Evolutionary conservation across 2,888 invertebrate species (phyloP).

Genomic region (Myopa tessellatipennis): DNA sequence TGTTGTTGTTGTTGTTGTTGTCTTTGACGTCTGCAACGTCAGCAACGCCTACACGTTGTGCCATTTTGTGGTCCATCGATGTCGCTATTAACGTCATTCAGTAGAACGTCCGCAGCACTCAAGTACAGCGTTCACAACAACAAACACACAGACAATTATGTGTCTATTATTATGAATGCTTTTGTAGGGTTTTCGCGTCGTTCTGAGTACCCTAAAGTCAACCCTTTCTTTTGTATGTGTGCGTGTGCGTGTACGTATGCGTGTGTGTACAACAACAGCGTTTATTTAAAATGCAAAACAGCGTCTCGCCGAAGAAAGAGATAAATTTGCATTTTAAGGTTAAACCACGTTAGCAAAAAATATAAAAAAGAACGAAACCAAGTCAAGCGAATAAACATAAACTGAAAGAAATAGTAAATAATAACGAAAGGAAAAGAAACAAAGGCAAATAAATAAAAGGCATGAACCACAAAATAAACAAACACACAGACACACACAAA

Average conservation of each 20-base stretch:
- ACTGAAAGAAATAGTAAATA: not conserved
- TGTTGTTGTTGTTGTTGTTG: conserved; percentile 11
- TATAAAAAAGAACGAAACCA: no score
- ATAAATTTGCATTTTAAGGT: conserved; percentile 39
- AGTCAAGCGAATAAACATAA: not conserved
- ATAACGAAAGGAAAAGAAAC: not conserved
- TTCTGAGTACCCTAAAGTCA: not conserved
- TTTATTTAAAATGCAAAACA: conserved; percentile 34
- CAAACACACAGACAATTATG: not conserved
- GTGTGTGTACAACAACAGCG: conserved; percentile 1
- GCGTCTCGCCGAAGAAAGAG: conserved; percentile 22
- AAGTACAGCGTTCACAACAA: not conserved
- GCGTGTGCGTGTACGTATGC: not conserved
- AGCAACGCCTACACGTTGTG: conserved; percentile 27
- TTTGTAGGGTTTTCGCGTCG: not conserved
- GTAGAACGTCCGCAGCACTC: not conserved
- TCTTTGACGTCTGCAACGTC: not conserved
- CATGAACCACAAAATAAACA: not conserved
- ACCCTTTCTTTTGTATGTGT: not conserved
- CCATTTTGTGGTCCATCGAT: conserved; percentile 1
- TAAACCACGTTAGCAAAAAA: not conserved
- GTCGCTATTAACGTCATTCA: conserved; percentile 34
- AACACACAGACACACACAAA: not conserved
- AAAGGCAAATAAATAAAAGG: not conserved
- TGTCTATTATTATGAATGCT: not conserved